Conservation (phyloP, 2,113 vertebrate species). For the Rhipidura dahli region DNA sequence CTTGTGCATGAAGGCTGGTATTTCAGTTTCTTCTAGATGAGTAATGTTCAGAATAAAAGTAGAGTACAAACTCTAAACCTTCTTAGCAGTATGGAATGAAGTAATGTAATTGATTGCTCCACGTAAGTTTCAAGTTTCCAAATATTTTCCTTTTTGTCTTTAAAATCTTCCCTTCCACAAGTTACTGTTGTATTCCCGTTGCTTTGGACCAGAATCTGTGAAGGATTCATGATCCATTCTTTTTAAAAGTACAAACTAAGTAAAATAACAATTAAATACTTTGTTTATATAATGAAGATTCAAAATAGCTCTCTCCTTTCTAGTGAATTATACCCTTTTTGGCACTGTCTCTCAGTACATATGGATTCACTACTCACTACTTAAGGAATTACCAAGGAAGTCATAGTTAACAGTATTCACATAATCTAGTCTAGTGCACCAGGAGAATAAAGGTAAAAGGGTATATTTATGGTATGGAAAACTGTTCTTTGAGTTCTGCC, state of each 20-base stretch:
- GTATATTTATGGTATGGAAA: not conserved
- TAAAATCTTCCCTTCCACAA: not conserved
- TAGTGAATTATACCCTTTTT: not conserved
- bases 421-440: not conserved
- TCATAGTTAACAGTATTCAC: not conserved
- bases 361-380: not conserved
- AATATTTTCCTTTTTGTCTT: not conserved
- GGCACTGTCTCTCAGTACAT: not conserved
- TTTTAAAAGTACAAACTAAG: not conserved
- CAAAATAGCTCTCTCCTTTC: not conserved
- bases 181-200: not conserved
- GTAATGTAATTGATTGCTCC: not conserved
- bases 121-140: not conserved
- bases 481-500: not conserved
- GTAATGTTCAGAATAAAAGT: not conserved
- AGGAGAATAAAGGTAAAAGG: not conserved
- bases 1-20: not conserved
- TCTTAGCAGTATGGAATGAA: not conserved
- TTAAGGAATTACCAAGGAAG: not conserved
- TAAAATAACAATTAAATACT: not conserved
- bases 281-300: not conserved
- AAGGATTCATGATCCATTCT: not conserved
- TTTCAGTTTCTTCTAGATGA: not conserved
- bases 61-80: not conserved
- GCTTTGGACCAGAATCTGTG: not conserved